A percentile compares a stretch with the other conserved stretches of the same genome.
Conservation (phyloP, 2,797 vertebrate genomes). For the Emydoidea blandingii region DNA sequence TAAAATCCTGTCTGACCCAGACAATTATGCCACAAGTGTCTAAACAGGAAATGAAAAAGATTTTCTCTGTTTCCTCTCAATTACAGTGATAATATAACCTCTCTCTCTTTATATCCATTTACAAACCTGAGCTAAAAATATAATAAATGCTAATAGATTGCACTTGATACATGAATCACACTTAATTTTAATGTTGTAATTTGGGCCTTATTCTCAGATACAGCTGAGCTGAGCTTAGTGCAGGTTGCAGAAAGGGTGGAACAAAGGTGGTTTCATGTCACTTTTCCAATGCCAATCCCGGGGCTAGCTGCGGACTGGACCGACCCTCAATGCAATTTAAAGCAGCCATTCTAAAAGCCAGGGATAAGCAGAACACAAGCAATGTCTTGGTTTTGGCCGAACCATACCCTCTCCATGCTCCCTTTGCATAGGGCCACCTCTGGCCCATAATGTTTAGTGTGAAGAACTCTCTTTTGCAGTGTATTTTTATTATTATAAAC, state of each 20-base stretch:
- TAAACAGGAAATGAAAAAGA: constrained; percentile 71
- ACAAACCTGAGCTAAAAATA: constrained; percentile 67
- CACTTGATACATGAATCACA: constrained; percentile 53
- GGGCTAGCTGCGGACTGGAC: background rate
- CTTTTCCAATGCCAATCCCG: background rate
- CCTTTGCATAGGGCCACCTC: background rate
- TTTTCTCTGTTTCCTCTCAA: constrained; percentile 67
- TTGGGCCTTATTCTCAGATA: background rate
- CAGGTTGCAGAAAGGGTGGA: background rate
- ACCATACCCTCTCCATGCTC: background rate
- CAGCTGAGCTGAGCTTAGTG: background rate
- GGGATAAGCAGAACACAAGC: background rate
- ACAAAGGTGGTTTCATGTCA: background rate
- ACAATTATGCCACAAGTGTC: constrained; percentile 25
- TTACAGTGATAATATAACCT: constrained; percentile 67
- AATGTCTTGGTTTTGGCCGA: background rate
- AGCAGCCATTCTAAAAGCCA: background rate
- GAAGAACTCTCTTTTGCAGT: background rate
- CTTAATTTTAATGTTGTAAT: constrained; percentile 20
- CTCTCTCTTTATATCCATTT: constrained; percentile 43
- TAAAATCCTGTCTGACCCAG: constrained; percentile 68
- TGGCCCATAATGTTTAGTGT: background rate
- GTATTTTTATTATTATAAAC: accelerated
- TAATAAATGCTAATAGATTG: constrained; percentile 30
- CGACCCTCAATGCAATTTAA: background rate